Evolutionary conservation across 2,113 vertebrate species (phyloP), one percentile per base, ranked within the genome.

Genomic region (Prunella fulvescens): DNA sequence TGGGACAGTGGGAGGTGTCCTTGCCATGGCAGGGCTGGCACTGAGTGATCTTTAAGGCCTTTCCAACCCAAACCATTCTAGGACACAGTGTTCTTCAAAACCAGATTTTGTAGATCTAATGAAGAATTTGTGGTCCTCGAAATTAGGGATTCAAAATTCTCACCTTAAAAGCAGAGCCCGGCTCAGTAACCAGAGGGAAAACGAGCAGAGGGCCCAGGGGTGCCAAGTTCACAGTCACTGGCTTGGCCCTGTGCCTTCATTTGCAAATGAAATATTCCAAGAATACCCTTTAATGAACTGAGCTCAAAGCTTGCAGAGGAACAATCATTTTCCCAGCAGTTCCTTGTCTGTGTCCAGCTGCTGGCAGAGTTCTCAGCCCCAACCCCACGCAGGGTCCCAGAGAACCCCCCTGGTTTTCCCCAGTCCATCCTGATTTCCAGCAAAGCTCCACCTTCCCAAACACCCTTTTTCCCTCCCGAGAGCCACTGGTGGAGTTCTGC

Each of bases 261-360:
- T 42, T 71, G 80, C 26, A 44, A 56, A n/a, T 50, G 37, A 71
- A 64, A 62, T 3, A 33, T 91, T 87, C 69, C 65, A 53, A 48
- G 48, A 79, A 51, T 45, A 45, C 31, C 47, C 66, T 92, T 86
- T 89, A 84, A 95, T 91, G 83, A 95, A 90, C 85, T 92, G 58
- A 95, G 77, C 91, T 92, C 73, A 24, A 24, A 84, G 69, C 70
- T 87, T 80, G n/a, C 80, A 89, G 69, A 91, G 65, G 86, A 54
- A 53, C 86, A 79, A 57, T 44, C 8, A 22, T n/a, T 57, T 45
- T 81, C 56, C 40, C 64, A 6, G 80, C 60, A 2, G 37, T 24
- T 92, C n/a, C 44, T 89, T 72, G 65, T 17, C 42, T 48, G 48
- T 76, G 61, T 89, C 69, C 83, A 81, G 40, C 91, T 84, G 73